Percentiles rank a stretch among this genome's conserved stretches.
Conservation (phyloP, 2,888 invertebrate genomes). For the Polymixis flavicincta region DNA sequence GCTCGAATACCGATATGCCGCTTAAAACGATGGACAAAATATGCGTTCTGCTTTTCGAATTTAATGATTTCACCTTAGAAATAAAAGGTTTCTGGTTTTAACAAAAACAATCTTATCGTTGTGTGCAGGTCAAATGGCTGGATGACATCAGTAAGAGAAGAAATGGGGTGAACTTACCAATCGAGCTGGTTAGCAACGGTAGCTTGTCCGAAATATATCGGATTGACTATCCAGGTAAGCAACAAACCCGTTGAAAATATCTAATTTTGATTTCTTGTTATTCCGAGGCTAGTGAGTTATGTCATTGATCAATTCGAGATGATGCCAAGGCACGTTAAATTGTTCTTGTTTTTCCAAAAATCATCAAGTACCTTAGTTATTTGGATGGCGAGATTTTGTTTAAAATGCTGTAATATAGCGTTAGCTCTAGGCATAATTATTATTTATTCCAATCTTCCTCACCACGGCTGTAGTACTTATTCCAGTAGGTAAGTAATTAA, state of each 20-base stretch:
- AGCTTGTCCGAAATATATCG: slow-evolving; percentile 2
- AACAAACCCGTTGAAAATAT: background rate
- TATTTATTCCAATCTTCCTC: slow-evolving; percentile 33
- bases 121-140: slow-evolving; percentile 48
- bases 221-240: slow-evolving; percentile 43
- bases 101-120: slow-evolving; percentile 34
- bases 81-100: background rate
- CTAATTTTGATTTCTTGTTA: background rate
- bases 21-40: slow-evolving; percentile 28
- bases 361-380: background rate
- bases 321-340: background rate
- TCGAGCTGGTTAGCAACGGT: background rate
- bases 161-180: slow-evolving; percentile 29
- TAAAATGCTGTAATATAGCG: background rate
- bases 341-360: background rate
- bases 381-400: slow-evolving; percentile 1
- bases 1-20: slow-evolving; percentile 15
- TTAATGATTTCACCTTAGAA: background rate
- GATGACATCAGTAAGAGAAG: slow-evolving; percentile 11
- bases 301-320: background rate
- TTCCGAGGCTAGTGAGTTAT: background rate
- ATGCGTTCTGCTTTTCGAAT: background rate
- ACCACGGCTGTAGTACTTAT: slow-evolving; percentile 9
- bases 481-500: background rate
- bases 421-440: slow-evolving; percentile 13